Conservation (phyloP, 2,797 vertebrate genomes). For the Scolopax rusticola region DNA sequence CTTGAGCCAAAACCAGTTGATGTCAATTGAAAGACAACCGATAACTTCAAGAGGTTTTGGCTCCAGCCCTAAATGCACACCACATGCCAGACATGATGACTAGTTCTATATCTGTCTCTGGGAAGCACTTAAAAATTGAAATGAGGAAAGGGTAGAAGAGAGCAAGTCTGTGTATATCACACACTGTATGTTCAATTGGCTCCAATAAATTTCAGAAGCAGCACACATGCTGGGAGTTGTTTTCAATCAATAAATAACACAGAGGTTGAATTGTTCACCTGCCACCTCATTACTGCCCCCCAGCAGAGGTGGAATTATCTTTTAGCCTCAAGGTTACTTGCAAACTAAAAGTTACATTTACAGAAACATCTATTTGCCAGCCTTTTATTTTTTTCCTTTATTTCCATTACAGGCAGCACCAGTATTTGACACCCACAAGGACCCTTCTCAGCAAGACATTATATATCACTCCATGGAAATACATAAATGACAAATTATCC, state of each 20-base stretch:
- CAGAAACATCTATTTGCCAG: conserved; percentile 70
- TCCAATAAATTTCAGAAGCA: conserved; percentile 48
- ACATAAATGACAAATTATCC: conserved; percentile 76
- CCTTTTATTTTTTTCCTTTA: conserved; percentile 25
- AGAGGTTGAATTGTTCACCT: conserved; percentile 53
- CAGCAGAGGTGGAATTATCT: conserved; percentile 44
- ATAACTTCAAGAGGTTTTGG: background rate
- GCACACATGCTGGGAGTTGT: background rate
- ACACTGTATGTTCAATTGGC: background rate
- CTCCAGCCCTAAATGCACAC: conserved; percentile 21
- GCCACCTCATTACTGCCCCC: conserved; percentile 24
- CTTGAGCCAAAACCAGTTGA: background rate
- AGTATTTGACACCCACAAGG: conserved; percentile 75
- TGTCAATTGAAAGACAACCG: conserved; percentile 43
- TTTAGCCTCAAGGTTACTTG: conserved; percentile 45
- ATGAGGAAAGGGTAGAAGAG: conserved; percentile 39
- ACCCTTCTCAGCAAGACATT: conserved; percentile 67
- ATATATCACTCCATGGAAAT: conserved; percentile 75
- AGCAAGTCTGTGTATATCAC: conserved; percentile 20
- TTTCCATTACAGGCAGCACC: conserved; percentile 67
- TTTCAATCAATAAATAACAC: conserved; percentile 64
- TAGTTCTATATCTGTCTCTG: conserved; percentile 37
- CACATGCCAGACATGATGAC: background rate
- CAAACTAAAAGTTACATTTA: conserved; percentile 60
- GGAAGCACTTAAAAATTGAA: conserved; percentile 55